Base-by-base conservation (phyloP, 2,888 invertebrate species). In the Trisateles emortualis region DNA sequence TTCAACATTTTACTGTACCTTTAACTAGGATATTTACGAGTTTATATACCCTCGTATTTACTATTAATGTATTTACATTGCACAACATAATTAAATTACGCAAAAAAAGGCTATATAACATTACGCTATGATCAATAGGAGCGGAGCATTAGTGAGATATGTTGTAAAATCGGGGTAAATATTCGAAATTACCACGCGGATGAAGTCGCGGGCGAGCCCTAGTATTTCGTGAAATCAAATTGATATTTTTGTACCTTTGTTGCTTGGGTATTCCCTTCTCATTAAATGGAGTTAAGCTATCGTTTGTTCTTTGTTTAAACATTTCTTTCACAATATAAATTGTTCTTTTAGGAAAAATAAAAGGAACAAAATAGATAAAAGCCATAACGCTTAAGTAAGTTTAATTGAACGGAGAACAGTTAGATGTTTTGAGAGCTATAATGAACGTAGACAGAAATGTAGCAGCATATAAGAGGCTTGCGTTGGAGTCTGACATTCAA, bases 391-490 rank as follows among this genome's bases (percentile, higher is more conserved):
- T 65, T 68, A 60, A 74, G 68, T 75, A 70, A 72, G 58, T 67
- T 72, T 77, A 78, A 78, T 78, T 79, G 76, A 76, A 79, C 64
- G 46, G 58, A 68, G 67, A 72, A 75, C 75, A 72, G 68, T 70
- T 67, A 56, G 64, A 74, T 64, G 72, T 74, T 77, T 74, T 53
- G 62, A 65, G 26, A 71, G 72, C 67, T 73, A 60, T 76, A 75
- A 78, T 77, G 74, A 74, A 61, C 69, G 63, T 61, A 72, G 71
- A 75, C 64, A 60, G 30, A 39, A 51, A 65, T 63, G 65, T 66
- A 61, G 63, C 63, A 77, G 72, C 77, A 79, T 73, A 78, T 78
- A 75, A 81, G 79, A 74, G 62, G 73, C 72, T 78, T 73, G 68
- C 63, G 73, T 71, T 70, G 54, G 59, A 51, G 52, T 50, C 36